phyloP scores from a whole-genome alignment of 2,797 vertebrate genomes.

The Parauchenoglanis ngamensis region DNA sequence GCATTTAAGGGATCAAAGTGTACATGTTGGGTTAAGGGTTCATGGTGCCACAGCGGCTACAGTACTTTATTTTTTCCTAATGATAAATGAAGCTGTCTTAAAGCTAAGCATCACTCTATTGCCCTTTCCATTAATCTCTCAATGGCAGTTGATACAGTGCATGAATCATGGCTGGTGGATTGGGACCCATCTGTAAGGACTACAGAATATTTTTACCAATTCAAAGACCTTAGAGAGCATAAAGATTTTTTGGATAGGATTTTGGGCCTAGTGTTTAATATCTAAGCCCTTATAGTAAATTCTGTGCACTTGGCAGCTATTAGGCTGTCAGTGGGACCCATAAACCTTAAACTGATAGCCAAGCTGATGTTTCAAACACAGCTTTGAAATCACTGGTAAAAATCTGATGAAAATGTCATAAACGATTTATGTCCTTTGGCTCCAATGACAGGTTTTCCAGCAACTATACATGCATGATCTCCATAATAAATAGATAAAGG shows the following conservation, averaged over 20 bases:
- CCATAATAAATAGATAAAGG: background rate
- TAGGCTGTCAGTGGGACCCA: background rate
- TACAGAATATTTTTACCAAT: background rate
- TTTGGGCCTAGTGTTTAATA: background rate
- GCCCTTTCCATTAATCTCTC: conserved; percentile 35
- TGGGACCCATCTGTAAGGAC: background rate
- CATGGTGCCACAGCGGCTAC: background rate
- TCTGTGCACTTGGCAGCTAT: background rate
- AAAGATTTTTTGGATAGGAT: background rate
- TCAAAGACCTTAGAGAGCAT: background rate
- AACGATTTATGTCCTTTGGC: background rate
- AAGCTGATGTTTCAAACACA: background rate
- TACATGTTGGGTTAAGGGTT: conserved; percentile 6
- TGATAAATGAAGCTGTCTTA: conserved; percentile 29
- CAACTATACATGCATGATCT: background rate
- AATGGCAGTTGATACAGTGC: background rate
- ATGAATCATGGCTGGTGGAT: conserved; percentile 28
- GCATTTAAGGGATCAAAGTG: background rate
- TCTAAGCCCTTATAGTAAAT: background rate
- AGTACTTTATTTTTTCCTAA: background rate
- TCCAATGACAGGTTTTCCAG: too few species aligned
- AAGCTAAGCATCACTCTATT: conserved; percentile 9
- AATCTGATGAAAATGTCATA: background rate
- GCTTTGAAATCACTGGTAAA: background rate
- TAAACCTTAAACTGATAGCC: background rate